Conservation (phyloP, 2,113 vertebrate genomes). For the Craseonycteris thonglongyai region DNA sequence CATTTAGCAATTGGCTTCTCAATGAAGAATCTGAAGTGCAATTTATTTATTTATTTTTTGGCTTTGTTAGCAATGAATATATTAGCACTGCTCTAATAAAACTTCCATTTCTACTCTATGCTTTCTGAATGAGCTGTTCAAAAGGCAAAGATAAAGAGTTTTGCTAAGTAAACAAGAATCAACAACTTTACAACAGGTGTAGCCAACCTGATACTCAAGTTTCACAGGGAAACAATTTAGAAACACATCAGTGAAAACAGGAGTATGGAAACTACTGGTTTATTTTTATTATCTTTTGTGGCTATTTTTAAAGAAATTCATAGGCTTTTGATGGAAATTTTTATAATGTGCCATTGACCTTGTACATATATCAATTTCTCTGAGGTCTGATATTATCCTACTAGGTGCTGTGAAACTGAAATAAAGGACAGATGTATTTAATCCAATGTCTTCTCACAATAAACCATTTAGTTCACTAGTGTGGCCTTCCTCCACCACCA, state of each 20-base stretch:
- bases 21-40: slow-evolving; percentile 27
- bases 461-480: neutral
- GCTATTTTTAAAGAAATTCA: neutral
- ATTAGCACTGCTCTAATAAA: slow-evolving; percentile 40
- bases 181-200: neutral
- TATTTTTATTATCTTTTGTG: neutral
- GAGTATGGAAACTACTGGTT: neutral
- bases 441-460: neutral
- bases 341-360: neutral
- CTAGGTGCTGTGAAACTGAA: neutral
- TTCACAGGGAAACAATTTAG: neutral
- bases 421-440: neutral
- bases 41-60: slow-evolving; percentile 30
- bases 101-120: neutral
- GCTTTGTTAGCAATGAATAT: slow-evolving; percentile 22
- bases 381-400: neutral
- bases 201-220: neutral
- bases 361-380: neutral
- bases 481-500: neutral
- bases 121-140: slow-evolving; percentile 8
- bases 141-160: slow-evolving; percentile 33
- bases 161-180: slow-evolving; percentile 40
- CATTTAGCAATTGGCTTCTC: neutral
- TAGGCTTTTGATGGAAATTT: neutral
- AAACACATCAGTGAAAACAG: neutral